Evolutionary conservation across 2,888 invertebrate genomes (phyloP), one percentile per base, ranked within the genome.

Genomic region (Scaptomyza reducta): DNA sequence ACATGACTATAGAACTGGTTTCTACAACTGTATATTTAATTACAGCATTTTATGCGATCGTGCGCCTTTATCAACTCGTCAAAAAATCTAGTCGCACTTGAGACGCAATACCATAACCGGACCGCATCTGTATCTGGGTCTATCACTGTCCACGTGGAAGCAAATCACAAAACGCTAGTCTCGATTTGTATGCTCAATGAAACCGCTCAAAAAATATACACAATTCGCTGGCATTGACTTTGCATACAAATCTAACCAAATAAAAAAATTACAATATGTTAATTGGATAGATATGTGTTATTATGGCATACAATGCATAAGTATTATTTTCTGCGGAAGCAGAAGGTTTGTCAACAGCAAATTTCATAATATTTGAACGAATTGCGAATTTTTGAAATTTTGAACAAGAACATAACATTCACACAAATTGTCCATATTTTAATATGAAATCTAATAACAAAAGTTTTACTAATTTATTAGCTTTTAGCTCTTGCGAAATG

Each of bases 191-290:
- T 73, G 58, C 59, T 47, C 47, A 58, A 55, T 44, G 60, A 49
- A 64, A 47, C 35, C 44, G 18, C 54, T 16, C 22, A 58, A 55
- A 60, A 58, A 53, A 44, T 22, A 61, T 40, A 10, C 40, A 58
- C 44, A 60, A 69, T 31, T 41, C 54, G 42, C 41, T 16, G 69
- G 18, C 60, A 64, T 69, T 69, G 73, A 61, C 55, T 64, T 61
- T 56, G 61, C 46, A 55, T 64, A 47, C 64, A 35, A 69, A 64
- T 44, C 42, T 49, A 47, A 11, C 10, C 55, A 58, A 38, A 74
- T 64, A 64, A 60, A 54, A 55, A 44, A 64, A 42, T 55, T 61
- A 69, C 58, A 61, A 14, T 31, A 64, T 74, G 73, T 55, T 69
- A 69, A 74, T 58, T 46, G 13, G 22, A 16, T 14, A 47, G 6